Evolutionary conservation across 2,888 invertebrate genomes (phyloP).

Genomic region (Alloplasta piceator): DNA sequence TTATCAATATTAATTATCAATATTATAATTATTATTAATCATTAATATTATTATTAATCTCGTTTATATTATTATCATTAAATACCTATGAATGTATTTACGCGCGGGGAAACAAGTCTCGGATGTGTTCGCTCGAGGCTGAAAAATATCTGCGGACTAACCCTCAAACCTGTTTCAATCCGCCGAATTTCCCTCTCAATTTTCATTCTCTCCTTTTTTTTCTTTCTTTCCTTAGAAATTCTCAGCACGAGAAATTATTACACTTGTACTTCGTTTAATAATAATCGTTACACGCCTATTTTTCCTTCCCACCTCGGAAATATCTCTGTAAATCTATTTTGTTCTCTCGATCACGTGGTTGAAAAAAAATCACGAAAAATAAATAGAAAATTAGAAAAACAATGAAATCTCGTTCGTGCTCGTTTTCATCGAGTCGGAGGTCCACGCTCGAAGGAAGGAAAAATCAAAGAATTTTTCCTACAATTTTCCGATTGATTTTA

Average conservation of each 20-base stretch:
- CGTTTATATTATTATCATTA: constrained; percentile 46
- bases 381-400: background rate
- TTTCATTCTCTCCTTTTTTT: background rate
- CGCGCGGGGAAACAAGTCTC: constrained; percentile 62
- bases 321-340: constrained; percentile 30
- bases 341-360: background rate
- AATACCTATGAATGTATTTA: constrained; percentile 52
- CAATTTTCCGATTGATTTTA: too few relatives aligned
- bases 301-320: background rate
- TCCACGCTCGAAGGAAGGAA: too few relatives aligned
- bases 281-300: constrained; percentile 36
- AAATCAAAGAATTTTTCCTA: too few relatives aligned
- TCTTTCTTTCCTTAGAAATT: constrained; percentile 14
- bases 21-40: constrained; percentile 36
- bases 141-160: constrained; percentile 67
- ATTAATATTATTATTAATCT: constrained; percentile 37
- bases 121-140: constrained; percentile 64
- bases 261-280: constrained; percentile 53
- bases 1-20: constrained; percentile 21
- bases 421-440: background rate
- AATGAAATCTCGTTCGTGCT: background rate
- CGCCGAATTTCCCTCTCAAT: constrained; percentile 30
- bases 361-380: background rate
- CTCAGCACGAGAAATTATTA: constrained; percentile 31
- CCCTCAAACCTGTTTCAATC: constrained; percentile 60